phyloP scores from a whole-genome alignment of 2,888 invertebrate genomes.

The Colostygia pectinataria region DNA sequence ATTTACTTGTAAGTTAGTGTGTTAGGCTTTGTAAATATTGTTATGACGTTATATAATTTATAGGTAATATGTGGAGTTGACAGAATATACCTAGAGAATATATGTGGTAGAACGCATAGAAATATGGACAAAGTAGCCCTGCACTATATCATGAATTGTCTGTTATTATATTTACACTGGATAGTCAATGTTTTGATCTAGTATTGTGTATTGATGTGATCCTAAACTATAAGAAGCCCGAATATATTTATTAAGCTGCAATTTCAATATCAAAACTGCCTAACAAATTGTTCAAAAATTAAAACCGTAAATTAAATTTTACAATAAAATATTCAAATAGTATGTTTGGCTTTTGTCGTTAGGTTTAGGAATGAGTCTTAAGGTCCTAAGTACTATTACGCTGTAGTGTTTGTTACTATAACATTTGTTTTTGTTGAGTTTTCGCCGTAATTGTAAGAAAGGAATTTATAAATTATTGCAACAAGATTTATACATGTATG shows the following conservation, averaged over 20 bases:
- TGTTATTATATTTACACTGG: slow-evolving; percentile 63
- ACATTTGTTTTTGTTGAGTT: slow-evolving; percentile 81
- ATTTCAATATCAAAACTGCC: slow-evolving; percentile 26
- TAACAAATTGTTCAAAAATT: slow-evolving; percentile 29
- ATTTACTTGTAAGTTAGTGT: slow-evolving; percentile 79
- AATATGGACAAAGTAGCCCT: slow-evolving; percentile 70
- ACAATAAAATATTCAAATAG: slow-evolving; percentile 59
- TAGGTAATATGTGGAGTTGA: slow-evolving; percentile 73
- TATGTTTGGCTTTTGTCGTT: slow-evolving; percentile 79
- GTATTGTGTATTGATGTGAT: slow-evolving; percentile 74
- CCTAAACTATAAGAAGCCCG: slow-evolving; percentile 45
- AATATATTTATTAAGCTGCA: slow-evolving; percentile 25
- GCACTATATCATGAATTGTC: slow-evolving; percentile 63
- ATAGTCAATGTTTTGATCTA: slow-evolving; percentile 74
- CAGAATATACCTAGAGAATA: slow-evolving; percentile 59
- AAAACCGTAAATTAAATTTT: slow-evolving; percentile 35
- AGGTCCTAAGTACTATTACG: slow-evolving; percentile 60
- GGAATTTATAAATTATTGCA: slow-evolving; percentile 76
- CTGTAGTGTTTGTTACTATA: slow-evolving; percentile 71
- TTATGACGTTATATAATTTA: slow-evolving; percentile 83
- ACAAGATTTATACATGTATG: slow-evolving; percentile 74
- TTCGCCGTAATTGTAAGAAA: slow-evolving; percentile 75
- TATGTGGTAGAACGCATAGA: slow-evolving; percentile 65
- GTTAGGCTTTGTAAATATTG: slow-evolving; percentile 83
- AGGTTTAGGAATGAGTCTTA: slow-evolving; percentile 72